phyloP scores from a whole-genome alignment of 2,888 invertebrate species.

The Acronicta aceris region DNA sequence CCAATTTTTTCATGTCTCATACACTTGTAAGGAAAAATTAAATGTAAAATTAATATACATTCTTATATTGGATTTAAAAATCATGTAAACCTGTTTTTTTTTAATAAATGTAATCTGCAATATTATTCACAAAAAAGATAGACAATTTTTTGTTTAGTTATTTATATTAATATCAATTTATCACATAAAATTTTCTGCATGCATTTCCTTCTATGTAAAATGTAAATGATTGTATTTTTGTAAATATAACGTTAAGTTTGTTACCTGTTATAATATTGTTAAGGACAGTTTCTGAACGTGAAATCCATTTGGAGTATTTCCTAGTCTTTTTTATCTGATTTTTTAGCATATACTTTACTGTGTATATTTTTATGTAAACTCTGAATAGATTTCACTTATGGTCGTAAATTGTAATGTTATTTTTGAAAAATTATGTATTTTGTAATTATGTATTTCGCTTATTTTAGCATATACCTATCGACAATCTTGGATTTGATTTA shows the following conservation, averaged over 20 bases:
- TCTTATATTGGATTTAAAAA: no score
- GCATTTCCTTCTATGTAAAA: conserved; percentile 69
- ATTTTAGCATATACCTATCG: conserved; percentile 21
- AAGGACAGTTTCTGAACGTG: conserved; percentile 69
- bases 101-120: conserved; percentile 28
- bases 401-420: conserved; percentile 59
- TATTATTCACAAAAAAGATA: conserved; percentile 38
- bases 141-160: conserved; percentile 41
- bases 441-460: conserved; percentile 43
- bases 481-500: conserved; percentile 20
- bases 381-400: conserved; percentile 76
- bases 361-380: conserved; percentile 64
- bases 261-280: conserved; percentile 76
- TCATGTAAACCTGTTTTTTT: conserved; percentile 3
- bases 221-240: conserved; percentile 68
- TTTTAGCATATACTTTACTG: conserved; percentile 59
- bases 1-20: conserved; percentile 11
- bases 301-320: conserved; percentile 73
- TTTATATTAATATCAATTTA: conserved; percentile 46
- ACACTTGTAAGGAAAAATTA: conserved; percentile 1
- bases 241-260: conserved; percentile 80
- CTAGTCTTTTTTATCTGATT: conserved; percentile 84
- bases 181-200: conserved; percentile 63
- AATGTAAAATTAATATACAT: neutral
- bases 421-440: conserved; percentile 40